Base-by-base conservation (phyloP, 2,113 vertebrate species). In the Heteronetta atricapilla region DNA sequence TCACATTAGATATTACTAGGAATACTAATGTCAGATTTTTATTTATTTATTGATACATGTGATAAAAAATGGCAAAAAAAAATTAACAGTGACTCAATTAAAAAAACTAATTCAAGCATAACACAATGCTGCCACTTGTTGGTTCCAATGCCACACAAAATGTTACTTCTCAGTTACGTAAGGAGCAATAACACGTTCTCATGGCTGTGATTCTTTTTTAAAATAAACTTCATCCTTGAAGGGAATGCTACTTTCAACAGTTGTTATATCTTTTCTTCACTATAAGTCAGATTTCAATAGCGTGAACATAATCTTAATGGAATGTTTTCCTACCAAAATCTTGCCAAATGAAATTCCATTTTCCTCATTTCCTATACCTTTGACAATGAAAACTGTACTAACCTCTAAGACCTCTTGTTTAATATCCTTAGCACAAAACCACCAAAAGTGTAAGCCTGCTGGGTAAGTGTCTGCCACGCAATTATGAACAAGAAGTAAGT, bases 41-140 rank as follows among this genome's bases (percentile, higher is more conserved):
- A 1, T 15, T 50, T 62, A 38, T 38, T 3, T 10, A 1, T 0
- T 42, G 42, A 60, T 40, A 64, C 8, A n/a, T 33, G 42, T 2
- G 8, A 69, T 83, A 73, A 66, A 19, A 28, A 7, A 11, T 16
- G 34, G 36, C 1, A 1, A 38, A 31, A 2, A 58, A 55, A 13
- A 3, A 3, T 52, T 60, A 73, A 31, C 31, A 34, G 13, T 52
- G 38, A 52, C 38, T 83, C 3, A 53, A 72, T 19, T 9, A 81
- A 52, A 42, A 88, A 73, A 69, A 38, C 17, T 60, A 81, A 81
- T 33, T 77, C 20, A 74, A 1, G 2, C 15, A 33, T 56, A 36
- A 36, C 8, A 8, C 33, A 10, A 25, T 52, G 68, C 8, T 64
- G 25, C 28, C 25, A 60, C 42, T 62, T 23, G 52, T 25, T 46